Conservation (phyloP, 2,113 vertebrate species). For the Condylura cristata region DNA sequence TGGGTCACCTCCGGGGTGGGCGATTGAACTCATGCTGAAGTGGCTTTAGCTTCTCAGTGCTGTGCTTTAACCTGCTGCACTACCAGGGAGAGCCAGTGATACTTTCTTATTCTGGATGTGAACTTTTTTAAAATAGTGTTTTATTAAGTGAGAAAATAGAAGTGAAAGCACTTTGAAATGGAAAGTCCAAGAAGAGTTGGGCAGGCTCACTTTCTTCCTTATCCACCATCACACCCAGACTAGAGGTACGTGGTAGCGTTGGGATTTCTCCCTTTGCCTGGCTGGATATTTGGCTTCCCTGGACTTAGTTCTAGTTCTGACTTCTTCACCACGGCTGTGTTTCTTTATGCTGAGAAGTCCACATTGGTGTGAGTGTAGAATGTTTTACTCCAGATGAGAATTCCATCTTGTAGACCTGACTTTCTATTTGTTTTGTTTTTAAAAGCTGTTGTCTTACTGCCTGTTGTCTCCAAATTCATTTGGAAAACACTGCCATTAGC, state of each 20-base stretch:
- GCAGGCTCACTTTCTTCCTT: background rate
- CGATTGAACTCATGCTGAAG: no score
- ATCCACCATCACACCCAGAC: background rate
- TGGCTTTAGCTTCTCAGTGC: no score
- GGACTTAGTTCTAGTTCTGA: background rate
- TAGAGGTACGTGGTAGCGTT: background rate
- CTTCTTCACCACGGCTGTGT: background rate
- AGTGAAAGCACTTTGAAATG: slow-evolving; percentile 9
- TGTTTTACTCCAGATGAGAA: slow-evolving; percentile 12
- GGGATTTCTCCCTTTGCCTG: background rate
- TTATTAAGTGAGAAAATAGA: background rate
- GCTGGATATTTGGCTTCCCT: background rate
- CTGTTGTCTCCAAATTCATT: background rate
- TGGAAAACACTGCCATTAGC: background rate
- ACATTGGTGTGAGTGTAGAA: background rate
- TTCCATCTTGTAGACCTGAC: slow-evolving; percentile 1
- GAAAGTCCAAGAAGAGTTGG: background rate
- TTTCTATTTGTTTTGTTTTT: slow-evolving; percentile 41
- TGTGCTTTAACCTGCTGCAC: no score
- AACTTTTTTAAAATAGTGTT: background rate
- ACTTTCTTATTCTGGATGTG: slow-evolving; percentile 54
- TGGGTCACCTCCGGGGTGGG: no score
- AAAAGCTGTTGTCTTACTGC: slow-evolving; percentile 18
- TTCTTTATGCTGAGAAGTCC: slow-evolving; percentile 9
- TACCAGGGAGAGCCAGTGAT: no score